Conservation (phyloP, 2,113 vertebrate species). For the Austrofundulus limnaeus region DNA sequence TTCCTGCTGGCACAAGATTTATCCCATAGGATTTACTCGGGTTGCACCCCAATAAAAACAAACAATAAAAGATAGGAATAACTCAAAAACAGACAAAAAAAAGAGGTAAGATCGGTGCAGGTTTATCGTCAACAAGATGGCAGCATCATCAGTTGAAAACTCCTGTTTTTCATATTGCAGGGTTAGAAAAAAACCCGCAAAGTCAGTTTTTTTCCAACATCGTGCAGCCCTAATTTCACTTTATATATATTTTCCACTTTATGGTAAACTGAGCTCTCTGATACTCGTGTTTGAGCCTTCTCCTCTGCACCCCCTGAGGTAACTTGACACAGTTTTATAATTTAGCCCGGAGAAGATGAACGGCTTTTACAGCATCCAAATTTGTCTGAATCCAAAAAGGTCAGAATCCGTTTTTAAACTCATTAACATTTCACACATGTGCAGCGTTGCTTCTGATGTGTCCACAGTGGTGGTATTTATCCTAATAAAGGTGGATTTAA, state of each 20-base stretch:
- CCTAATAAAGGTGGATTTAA: slow-evolving; percentile 66
- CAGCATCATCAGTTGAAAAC: no score
- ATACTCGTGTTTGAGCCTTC: slow-evolving; percentile 29
- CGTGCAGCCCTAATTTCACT: no score
- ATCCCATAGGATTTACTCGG: no score
- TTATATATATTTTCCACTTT: slow-evolving; percentile 52
- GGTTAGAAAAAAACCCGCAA: no score
- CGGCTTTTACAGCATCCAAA: slow-evolving; percentile 66
- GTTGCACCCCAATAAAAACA: no score
- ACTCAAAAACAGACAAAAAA: no score
- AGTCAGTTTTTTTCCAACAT: no score
- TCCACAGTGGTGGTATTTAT: slow-evolving; percentile 49
- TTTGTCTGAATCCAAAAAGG: slow-evolving; percentile 68
- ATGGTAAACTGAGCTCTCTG: slow-evolving; percentile 36
- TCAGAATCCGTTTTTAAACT: slow-evolving; percentile 59
- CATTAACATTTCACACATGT: slow-evolving; percentile 57
- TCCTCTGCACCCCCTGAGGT: slow-evolving; percentile 55
- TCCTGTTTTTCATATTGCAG: no score
- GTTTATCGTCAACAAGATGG: no score
- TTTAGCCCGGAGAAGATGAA: slow-evolving; percentile 64
- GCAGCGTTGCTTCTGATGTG: slow-evolving; percentile 32
- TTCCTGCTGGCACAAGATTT: no score
- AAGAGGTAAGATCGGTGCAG: no score
- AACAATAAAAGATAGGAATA: no score
- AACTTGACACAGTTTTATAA: slow-evolving; percentile 71